These are phyloP conservation scores for Chunga burmeisteri DNA, from an alignment of 2,113 vertebrate genomes.

Conservation along the genomic window DNA sequence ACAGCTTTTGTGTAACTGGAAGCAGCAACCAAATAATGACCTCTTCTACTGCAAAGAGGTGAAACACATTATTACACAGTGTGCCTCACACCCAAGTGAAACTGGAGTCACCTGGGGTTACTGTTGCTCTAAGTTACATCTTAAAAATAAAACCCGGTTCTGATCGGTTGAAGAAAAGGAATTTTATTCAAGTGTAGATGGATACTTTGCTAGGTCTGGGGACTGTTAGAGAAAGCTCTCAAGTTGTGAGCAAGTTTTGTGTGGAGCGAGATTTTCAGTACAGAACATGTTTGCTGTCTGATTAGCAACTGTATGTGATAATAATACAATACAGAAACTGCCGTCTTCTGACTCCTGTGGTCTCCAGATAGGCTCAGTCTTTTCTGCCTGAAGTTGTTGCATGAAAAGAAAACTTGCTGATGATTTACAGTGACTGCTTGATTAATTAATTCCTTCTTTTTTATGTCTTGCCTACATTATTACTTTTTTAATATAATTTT, in stretches of 20 bases:
- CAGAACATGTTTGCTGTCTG: neutral
- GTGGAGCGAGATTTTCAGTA: neutral
- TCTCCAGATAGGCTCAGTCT: neutral
- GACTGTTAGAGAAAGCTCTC: neutral
- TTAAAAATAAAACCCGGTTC: neutral
- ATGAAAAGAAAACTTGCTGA: neutral
- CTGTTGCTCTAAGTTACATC: neutral
- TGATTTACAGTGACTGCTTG: neutral
- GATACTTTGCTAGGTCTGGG: neutral
- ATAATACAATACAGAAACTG: neutral
- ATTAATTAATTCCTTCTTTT: neutral
- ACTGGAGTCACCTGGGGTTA: neutral
- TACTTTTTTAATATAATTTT: neutral
- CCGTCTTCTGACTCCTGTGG: neutral
- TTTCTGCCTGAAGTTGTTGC: neutral
- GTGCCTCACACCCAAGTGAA: neutral
- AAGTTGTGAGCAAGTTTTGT: neutral
- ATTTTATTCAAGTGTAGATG: neutral
- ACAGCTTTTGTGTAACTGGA: neutral
- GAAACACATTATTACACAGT: neutral
- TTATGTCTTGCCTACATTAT: neutral
- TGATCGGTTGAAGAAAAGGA: neutral
- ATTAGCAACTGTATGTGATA: neutral
- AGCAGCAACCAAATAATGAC: neutral
- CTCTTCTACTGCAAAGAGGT: accelerated